Conservation (phyloP, 2,888 invertebrate species). For the Meandrusa payeni region DNA sequence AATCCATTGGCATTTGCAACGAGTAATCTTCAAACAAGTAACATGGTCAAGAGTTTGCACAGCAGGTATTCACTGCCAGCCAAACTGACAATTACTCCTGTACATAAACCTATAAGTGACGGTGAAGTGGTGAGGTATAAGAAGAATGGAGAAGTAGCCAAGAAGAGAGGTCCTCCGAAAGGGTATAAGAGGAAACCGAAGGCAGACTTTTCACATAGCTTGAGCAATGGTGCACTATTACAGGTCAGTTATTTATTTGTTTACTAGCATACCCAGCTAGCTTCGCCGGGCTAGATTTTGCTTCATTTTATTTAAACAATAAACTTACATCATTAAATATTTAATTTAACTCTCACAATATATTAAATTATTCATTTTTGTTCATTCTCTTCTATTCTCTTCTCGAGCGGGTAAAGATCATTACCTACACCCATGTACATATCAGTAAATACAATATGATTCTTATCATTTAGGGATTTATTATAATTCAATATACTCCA, state of each 20-base stretch:
- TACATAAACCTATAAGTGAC: conserved; percentile 40
- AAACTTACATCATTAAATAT: no score
- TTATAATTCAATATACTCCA: no score
- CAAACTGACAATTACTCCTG: conserved; percentile 62
- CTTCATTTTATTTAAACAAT: no score
- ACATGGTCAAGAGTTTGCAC: conserved; percentile 59
- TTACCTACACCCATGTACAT: no score
- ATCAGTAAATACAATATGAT: no score
- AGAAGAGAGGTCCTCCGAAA: conserved; percentile 69
- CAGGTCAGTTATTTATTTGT: conserved; percentile 50
- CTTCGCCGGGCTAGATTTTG: no score
- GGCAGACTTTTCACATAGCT: conserved; percentile 52
- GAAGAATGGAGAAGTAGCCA: conserved; percentile 71
- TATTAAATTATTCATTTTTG: no score
- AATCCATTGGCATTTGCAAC: conserved; percentile 59
- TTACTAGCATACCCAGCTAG: no score
- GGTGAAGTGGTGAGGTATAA: conserved; percentile 66
- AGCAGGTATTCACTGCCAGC: conserved; percentile 60
- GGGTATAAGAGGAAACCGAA: conserved; percentile 73
- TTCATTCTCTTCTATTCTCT: no score
- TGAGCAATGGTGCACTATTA: conserved; percentile 47
- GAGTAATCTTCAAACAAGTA: conserved; percentile 46
- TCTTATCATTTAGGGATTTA: no score
- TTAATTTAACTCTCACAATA: no score
- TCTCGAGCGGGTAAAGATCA: no score